Evolutionary conservation across 2,113 vertebrate genomes (phyloP).

Genomic region (Cyprinodon tularosa): DNA sequence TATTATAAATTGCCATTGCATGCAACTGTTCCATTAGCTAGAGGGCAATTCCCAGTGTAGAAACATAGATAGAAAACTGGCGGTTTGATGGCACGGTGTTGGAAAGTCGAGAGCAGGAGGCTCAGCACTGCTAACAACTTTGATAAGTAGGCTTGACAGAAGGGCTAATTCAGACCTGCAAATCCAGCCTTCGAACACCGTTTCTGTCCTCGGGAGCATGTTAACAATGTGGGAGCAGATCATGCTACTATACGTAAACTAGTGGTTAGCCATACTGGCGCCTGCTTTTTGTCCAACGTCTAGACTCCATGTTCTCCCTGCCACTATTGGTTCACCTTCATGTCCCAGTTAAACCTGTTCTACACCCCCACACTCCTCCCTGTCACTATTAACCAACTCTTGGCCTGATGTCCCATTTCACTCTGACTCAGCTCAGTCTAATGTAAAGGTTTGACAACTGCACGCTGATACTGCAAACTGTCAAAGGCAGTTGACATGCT

Average conservation of each 20-base stretch:
- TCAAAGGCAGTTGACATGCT: slow-evolving; percentile 12
- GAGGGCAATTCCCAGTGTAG: slow-evolving; percentile 43
- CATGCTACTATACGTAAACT: slow-evolving; percentile 68
- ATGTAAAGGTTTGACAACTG: slow-evolving; percentile 6
- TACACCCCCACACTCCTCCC: not conserved
- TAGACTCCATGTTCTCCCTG: slow-evolving; percentile 32
- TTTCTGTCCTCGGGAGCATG: slow-evolving; percentile 46
- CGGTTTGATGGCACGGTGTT: slow-evolving; percentile 47
- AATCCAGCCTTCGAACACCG: slow-evolving; percentile 58
- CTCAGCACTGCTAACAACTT: slow-evolving; percentile 58
- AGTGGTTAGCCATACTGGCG: slow-evolving; percentile 52
- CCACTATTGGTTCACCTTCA: slow-evolving; percentile 24
- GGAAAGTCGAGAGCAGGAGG: slow-evolving; percentile 51
- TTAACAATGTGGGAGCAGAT: slow-evolving; percentile 64
- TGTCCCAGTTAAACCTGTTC: slow-evolving; percentile 17
- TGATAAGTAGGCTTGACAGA: slow-evolving; percentile 56
- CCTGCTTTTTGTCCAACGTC: slow-evolving; percentile 51
- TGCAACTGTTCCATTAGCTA: slow-evolving; percentile 62
- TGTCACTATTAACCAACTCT: not conserved
- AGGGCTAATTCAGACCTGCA: slow-evolving; percentile 66
- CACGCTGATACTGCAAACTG: slow-evolving; percentile 18
- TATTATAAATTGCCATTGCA: slow-evolving; percentile 58
- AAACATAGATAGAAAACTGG: slow-evolving; percentile 59
- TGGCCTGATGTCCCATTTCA: not conserved
- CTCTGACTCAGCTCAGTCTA: not conserved